These are phyloP conservation scores for Yponomeuta plumbellus DNA, from an alignment of 2,888 invertebrate genomes.

Conservation along the genomic window DNA sequence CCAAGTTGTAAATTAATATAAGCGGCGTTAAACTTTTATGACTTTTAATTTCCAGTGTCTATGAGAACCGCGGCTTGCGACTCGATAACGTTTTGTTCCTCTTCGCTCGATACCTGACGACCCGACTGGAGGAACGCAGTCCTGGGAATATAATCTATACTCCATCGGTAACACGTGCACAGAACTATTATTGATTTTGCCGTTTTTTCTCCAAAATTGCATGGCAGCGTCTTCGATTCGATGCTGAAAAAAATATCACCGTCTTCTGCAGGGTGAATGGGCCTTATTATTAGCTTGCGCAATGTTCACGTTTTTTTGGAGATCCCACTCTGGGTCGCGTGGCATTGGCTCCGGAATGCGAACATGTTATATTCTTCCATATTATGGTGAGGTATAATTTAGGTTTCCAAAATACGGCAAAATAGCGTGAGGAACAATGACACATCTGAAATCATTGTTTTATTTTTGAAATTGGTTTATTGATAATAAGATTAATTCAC, in stretches of 20 bases:
- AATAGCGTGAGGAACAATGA: no score
- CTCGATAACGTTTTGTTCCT: slow-evolving; percentile 37
- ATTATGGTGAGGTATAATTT: neutral
- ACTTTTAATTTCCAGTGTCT: slow-evolving; percentile 8
- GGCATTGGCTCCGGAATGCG: slow-evolving; percentile 33
- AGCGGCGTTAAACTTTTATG: slow-evolving; percentile 6
- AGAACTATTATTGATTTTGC: slow-evolving; percentile 72
- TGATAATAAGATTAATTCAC: no score
- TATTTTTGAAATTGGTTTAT: no score
- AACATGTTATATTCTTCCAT: neutral
- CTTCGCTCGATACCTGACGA: slow-evolving; percentile 48
- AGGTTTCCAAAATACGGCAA: no score
- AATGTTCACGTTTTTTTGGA: slow-evolving; percentile 61
- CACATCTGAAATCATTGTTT: no score
- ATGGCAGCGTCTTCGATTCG: slow-evolving; percentile 44
- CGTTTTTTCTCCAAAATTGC: slow-evolving; percentile 74
- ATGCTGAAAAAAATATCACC: slow-evolving; percentile 52
- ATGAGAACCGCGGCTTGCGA: slow-evolving; percentile 16
- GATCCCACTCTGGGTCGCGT: slow-evolving; percentile 44
- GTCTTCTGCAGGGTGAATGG: slow-evolving; percentile 63
- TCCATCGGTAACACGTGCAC: slow-evolving; percentile 74
- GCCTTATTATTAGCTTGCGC: slow-evolving; percentile 71
- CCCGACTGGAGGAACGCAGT: slow-evolving; percentile 47
- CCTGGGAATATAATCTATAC: slow-evolving; percentile 74
- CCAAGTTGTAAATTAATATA: neutral